A percentile compares a stretch with the other conserved stretches of the same genome.
Conservation (phyloP, 1,140 invertebrate species). For the Lineus longissimus region DNA sequence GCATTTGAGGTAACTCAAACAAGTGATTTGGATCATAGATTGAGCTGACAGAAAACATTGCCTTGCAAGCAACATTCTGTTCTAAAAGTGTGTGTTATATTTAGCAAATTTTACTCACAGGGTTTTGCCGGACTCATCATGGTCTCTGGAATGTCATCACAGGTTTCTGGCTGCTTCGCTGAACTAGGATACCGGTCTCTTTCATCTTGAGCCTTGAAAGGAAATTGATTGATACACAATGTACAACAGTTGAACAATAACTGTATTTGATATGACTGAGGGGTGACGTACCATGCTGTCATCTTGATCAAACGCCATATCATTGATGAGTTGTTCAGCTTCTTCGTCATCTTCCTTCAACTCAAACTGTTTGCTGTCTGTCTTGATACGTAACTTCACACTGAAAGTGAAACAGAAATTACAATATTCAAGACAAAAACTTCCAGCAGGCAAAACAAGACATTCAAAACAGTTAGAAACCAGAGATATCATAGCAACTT, state of each 20-base stretch:
- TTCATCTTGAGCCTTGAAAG: not conserved
- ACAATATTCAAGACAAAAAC: too few relatives aligned
- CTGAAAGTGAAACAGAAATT: constrained; percentile 18
- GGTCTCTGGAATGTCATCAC: constrained; percentile 21
- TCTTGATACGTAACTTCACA: constrained; percentile 48
- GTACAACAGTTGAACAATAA: too few relatives aligned
- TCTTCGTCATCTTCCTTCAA: constrained; percentile 25
- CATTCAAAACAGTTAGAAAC: too few relatives aligned
- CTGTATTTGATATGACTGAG: too few relatives aligned
- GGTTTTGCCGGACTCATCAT: constrained; percentile 24
- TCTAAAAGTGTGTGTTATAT: not conserved
- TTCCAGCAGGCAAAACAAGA: too few relatives aligned
- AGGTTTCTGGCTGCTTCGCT: constrained; percentile 6
- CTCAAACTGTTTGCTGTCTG: constrained; percentile 46
- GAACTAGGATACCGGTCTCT: not conserved
- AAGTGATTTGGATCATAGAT: too few relatives aligned
- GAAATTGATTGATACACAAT: too few relatives aligned
- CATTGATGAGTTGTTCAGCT: constrained; percentile 10
- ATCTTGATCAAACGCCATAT: constrained; percentile 2
- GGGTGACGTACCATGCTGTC: too few relatives aligned
- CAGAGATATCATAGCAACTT: too few relatives aligned
- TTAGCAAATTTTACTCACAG: constrained; percentile 11
- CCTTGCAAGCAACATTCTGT: not conserved
- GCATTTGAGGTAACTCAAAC: too few relatives aligned
- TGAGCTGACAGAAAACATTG: too few relatives aligned